Evolutionary conservation across 1,140 invertebrate species (phyloP), one percentile per base, ranked within the genome.

Genomic region (Tetramorium parvispinum): DNA sequence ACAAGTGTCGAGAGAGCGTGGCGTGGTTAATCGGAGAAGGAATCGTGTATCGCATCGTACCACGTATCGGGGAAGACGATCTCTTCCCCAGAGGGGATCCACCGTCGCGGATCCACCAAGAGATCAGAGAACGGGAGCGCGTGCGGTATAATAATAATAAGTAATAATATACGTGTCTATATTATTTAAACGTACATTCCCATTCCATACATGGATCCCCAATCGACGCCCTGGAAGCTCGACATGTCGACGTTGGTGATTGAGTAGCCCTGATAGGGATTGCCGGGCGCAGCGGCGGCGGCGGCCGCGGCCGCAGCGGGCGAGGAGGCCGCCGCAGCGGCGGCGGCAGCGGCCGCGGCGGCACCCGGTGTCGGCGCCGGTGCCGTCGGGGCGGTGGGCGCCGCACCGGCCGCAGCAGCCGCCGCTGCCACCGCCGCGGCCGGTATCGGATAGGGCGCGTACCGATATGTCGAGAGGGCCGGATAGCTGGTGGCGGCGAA

Each of bases 241-340:
- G 97, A 97, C 98, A 98, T 98, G 94, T 98, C 98, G 70, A 98
- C 97, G 93, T 98, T 98, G 92, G 98, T 97, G 70, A 98, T 96
- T 89, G 97, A 97, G 95, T 98, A 98, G 21, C 97, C 97, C 91
- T 98, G 97, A 90, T 97, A 97, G n/a, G 96, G 96, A 90, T 97
- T 97, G 87, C 97, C 97, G 59, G 97, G 96, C 43, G 96, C 95
- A 53, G 96, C 95, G 0, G 94, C 95, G 7, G 94, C 95, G 7
- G 96, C 95, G 51, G 96, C 96, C 63, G 96, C 95, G 1, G 96
- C 95, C 16, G 96, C 95, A 2, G 96, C 96, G 2, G 95, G 94
- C 10, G 96, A 94, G 1, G 96, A 94, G 27, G 96, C 95, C 27
- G 96, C 94, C 4, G 95, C 94, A 0, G 92, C 92, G n/a, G 93